These are phyloP conservation scores for Amphiura filiformis DNA, from an alignment of 35 echinoderm and acorn worm species.

Conservation along the genomic window DNA sequence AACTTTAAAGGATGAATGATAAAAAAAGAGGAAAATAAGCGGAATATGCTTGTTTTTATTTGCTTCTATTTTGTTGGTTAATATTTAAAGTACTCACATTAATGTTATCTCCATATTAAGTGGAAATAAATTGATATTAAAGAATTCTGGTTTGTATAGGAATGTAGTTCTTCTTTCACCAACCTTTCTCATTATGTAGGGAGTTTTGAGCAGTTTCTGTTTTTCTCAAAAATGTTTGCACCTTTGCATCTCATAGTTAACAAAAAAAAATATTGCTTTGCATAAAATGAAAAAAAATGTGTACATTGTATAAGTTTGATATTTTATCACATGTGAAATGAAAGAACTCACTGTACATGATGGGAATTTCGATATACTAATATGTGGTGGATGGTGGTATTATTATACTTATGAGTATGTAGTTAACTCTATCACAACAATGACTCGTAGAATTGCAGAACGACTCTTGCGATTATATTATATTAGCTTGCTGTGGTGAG, in stretches of 20 bases:
- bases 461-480: slow-evolving; percentile 2
- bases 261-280: neutral
- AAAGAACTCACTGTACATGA: neutral
- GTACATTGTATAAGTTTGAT: neutral
- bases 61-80: neutral
- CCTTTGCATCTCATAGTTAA: neutral
- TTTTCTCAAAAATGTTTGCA: neutral
- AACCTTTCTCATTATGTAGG: neutral
- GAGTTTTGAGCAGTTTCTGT: neutral
- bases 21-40: neutral
- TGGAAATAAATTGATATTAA: neutral
- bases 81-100: slow-evolving; percentile 1
- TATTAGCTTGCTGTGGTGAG: slow-evolving; percentile 3
- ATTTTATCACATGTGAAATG: slow-evolving; percentile 2
- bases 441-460: neutral
- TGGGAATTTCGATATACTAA: neutral
- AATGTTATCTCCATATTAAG: neutral
- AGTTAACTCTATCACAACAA: neutral
- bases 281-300: neutral
- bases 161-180: neutral
- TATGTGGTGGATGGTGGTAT: slow-evolving; percentile 5
- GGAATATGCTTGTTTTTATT: neutral
- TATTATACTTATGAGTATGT: neutral
- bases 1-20: neutral
- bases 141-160: neutral